Evolutionary conservation across 2,113 vertebrate species (phyloP).

Genomic region (Chaetops frenatus): DNA sequence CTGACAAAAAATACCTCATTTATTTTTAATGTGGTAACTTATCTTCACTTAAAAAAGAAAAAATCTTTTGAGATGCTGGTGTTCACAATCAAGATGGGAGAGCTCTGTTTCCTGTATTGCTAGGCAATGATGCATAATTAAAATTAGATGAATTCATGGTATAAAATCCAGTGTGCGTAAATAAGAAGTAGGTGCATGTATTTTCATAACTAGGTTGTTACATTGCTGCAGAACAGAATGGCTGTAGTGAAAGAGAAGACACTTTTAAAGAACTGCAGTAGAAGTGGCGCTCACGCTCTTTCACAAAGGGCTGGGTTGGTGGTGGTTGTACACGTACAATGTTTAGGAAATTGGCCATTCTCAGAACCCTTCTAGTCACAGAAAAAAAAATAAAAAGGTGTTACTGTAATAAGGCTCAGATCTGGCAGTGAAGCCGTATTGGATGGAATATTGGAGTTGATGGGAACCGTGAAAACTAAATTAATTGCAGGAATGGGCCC

Average conservation of each 20-base stretch:
- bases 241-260: not conserved
- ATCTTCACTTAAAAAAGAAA: slow-evolving; percentile 57
- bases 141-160: not conserved
- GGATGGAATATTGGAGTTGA: not conserved
- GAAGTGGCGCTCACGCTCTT: not conserved
- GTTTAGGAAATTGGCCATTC: slow-evolving; percentile 34
- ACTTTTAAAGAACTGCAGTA: not conserved
- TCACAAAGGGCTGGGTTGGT: not conserved
- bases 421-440: slow-evolving; percentile 7
- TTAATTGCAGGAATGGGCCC: not conserved
- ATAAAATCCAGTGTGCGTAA: not conserved
- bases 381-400: not conserved
- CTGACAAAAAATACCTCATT: slow-evolving; percentile 65
- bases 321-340: not conserved
- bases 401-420: slow-evolving; percentile 12
- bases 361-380: slow-evolving; percentile 27
- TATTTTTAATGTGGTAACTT: slow-evolving; percentile 52
- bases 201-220: not conserved
- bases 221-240: not conserved
- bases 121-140: not conserved
- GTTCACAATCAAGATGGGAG: not conserved
- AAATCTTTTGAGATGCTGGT: not conserved
- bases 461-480: slow-evolving; percentile 8
- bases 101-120: not conserved
- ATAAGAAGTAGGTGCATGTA: not conserved